A percentile compares a stretch with the other conserved stretches of the same genome.
Conservation (phyloP, 2,888 invertebrate species). For the Pegoplata infirma region DNA sequence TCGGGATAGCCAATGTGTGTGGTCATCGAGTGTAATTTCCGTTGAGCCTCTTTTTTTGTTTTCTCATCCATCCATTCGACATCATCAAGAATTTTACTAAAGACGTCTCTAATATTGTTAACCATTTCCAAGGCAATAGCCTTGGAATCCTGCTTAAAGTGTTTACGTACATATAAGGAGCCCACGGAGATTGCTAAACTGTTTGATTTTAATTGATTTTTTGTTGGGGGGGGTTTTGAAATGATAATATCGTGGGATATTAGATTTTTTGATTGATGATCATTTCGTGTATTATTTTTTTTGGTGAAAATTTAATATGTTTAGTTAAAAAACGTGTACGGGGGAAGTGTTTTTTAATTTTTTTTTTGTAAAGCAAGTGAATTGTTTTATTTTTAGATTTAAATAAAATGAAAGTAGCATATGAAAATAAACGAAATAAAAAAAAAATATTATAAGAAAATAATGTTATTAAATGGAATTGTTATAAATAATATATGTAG, state of each 20-base stretch:
- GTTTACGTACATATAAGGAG: constrained; percentile 91
- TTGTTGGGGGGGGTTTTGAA: neutral
- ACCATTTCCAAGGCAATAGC: constrained; percentile 93
- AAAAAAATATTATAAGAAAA: constrained; percentile 28
- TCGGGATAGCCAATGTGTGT: constrained; percentile 96
- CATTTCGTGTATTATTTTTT: constrained; percentile 9
- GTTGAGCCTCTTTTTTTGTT: constrained; percentile 87
- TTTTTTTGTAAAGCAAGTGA: constrained; percentile 2
- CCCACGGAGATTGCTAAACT: constrained; percentile 88
- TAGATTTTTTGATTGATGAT: neutral
- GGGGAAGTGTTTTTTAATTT: neutral
- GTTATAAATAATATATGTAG: neutral
- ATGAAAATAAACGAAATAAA: constrained; percentile 46
- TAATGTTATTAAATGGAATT: neutral
- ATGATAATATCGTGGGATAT: neutral
- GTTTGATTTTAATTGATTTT: constrained; percentile 49
- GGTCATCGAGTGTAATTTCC: constrained; percentile 90
- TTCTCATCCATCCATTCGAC: constrained; percentile 96
- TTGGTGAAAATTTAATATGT: constrained; percentile 1
- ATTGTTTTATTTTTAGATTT: constrained; percentile 17
- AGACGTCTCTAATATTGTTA: constrained; percentile 88
- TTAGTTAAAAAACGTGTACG: too few species aligned
- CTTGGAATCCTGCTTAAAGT: constrained; percentile 92
- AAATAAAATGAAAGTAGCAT: constrained; percentile 14
- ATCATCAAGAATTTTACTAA: constrained; percentile 86